Evolutionary conservation across 1,140 invertebrate species (phyloP).

Genomic region (Paracyclopina nana): DNA sequence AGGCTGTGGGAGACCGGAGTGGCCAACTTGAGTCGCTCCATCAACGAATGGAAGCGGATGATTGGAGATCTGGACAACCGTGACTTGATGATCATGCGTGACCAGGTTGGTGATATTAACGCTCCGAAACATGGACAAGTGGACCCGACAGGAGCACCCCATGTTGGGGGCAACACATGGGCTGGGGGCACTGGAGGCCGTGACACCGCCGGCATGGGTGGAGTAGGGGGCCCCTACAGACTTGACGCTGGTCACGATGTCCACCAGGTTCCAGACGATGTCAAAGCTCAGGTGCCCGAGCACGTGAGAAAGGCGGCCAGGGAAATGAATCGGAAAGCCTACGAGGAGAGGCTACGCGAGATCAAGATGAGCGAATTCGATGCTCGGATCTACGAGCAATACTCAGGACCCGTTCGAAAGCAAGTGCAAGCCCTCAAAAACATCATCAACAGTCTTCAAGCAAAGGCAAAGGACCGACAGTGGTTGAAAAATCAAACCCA

Average conservation of each 20-base stretch:
- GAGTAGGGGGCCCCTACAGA: slow-evolving; percentile 72
- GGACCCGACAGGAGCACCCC: slow-evolving; percentile 64
- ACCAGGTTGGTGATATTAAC: slow-evolving; percentile 44
- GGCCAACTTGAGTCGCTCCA: slow-evolving; percentile 29
- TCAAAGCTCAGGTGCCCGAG: slow-evolving; percentile 75
- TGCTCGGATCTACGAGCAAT: slow-evolving; percentile 62
- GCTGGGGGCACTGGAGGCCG: slow-evolving; percentile 72
- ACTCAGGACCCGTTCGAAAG: slow-evolving; percentile 48
- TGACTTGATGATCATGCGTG: slow-evolving; percentile 45
- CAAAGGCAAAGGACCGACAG: slow-evolving; percentile 76
- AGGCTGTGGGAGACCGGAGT: slow-evolving; percentile 38
- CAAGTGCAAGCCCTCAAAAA: slow-evolving; percentile 40
- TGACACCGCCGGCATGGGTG: slow-evolving; percentile 74
- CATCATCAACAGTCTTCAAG: slow-evolving; percentile 49
- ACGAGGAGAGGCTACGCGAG: slow-evolving; percentile 64
- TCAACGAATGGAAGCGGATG: slow-evolving; percentile 31
- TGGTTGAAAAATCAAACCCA: slow-evolving; percentile 80
- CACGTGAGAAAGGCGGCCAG: slow-evolving; percentile 66
- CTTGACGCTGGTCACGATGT: slow-evolving; percentile 81
- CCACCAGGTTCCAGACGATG: slow-evolving; percentile 59
- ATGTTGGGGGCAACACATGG: slow-evolving; percentile 91
- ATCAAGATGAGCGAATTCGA: slow-evolving; percentile 91
- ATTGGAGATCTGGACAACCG: slow-evolving; percentile 32
- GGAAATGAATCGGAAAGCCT: slow-evolving; percentile 77
- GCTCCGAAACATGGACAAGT: slow-evolving; percentile 78